These are phyloP conservation scores for Microtus ochrogaster DNA, from an alignment of 2,113 vertebrate genomes.

Conservation along the genomic window DNA sequence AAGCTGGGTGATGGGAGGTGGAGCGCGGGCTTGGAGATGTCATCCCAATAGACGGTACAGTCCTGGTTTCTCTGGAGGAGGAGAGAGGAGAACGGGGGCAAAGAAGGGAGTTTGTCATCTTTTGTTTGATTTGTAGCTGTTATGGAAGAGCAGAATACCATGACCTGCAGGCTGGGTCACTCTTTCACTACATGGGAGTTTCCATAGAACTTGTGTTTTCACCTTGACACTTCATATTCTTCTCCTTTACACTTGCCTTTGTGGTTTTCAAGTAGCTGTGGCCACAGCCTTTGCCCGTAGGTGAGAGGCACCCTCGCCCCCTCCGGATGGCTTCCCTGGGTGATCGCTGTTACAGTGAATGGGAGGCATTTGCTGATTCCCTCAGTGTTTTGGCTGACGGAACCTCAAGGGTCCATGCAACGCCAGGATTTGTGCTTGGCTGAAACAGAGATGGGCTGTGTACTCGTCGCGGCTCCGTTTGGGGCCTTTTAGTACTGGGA, in stretches of 20 bases:
- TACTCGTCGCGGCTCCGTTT: accelerated
- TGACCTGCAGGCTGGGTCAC: not conserved
- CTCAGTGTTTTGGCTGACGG: not conserved
- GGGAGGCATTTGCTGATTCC: not conserved
- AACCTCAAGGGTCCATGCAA: not conserved
- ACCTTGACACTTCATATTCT: not conserved
- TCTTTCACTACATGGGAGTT: not conserved
- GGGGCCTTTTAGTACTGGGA: too few relatives aligned
- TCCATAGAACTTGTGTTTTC: not conserved
- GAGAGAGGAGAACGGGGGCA: not conserved
- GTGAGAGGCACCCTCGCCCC: not conserved
- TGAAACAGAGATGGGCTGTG: not conserved
- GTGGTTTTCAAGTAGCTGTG: not conserved
- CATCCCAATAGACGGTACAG: not conserved
- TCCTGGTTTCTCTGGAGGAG: not conserved
- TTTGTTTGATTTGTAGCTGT: not conserved
- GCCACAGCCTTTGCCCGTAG: not conserved
- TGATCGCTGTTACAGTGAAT: not conserved
- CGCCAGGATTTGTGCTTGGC: not conserved
- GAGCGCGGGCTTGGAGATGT: not conserved
- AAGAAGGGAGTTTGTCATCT: not conserved
- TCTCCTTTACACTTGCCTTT: not conserved
- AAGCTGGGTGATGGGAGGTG: not conserved
- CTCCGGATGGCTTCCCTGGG: not conserved
- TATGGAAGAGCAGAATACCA: not conserved